Evolutionary conservation across 2,113 vertebrate species (phyloP).

Genomic region (Suncus etruscus): DNA sequence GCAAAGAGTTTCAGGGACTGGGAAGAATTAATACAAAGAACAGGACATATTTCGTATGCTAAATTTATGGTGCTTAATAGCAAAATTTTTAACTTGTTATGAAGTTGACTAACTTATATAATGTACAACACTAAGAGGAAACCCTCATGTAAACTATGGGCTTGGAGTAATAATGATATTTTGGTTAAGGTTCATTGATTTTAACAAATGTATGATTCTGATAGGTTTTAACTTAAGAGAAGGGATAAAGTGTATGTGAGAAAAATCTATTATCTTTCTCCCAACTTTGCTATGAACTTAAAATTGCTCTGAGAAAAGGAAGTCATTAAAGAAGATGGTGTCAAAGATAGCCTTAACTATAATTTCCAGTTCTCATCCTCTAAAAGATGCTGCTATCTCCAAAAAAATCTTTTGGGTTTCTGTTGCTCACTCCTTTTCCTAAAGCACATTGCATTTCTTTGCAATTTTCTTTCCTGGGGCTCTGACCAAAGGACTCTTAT

Average conservation of each 20-base stretch:
- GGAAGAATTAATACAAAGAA: neutral
- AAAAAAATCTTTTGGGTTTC: neutral
- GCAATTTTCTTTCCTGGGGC: neutral
- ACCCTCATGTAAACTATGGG: neutral
- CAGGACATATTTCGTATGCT: neutral
- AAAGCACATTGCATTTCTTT: neutral
- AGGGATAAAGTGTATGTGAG: too few relatives aligned
- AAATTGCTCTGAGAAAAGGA: neutral
- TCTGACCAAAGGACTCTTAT: neutral
- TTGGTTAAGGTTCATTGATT: neutral
- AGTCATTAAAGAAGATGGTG: neutral
- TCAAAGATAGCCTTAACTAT: neutral
- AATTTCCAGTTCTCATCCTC: neutral
- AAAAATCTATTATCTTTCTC: neutral
- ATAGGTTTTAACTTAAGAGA: too few relatives aligned
- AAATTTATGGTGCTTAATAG: neutral
- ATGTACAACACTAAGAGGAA: too few relatives aligned
- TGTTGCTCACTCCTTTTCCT: accelerated
- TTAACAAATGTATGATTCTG: neutral
- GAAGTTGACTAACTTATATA: neutral
- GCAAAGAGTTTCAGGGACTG: too few relatives aligned
- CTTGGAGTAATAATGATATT: neutral
- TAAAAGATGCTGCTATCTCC: neutral
- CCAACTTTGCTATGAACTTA: neutral
- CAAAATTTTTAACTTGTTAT: neutral